These are phyloP conservation scores for Lemur catta DNA, from an alignment of 2,797 vertebrate genomes.

Conservation along the genomic window DNA sequence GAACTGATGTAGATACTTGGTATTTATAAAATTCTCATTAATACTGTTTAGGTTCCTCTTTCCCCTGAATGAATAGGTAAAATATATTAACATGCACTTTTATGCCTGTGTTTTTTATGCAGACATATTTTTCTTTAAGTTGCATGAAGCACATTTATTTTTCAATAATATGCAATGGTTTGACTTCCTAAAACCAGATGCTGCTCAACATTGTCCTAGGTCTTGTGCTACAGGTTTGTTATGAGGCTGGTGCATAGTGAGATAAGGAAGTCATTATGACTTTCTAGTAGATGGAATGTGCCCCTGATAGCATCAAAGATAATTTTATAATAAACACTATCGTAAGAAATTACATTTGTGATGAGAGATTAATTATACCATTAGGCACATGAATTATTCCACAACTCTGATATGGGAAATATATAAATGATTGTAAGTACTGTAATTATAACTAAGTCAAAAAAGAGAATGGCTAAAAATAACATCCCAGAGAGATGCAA, in stretches of 20 bases:
- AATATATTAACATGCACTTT: not conserved
- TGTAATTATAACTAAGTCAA: not conserved
- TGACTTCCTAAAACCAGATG: not conserved
- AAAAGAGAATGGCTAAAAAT: slow-evolving; percentile 14
- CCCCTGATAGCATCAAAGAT: not conserved
- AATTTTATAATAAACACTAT: not conserved
- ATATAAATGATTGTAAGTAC: not conserved
- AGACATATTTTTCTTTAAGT: not conserved
- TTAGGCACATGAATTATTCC: not conserved
- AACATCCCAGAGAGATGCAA: slow-evolving; percentile 19
- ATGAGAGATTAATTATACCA: not conserved
- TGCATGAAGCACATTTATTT: not conserved
- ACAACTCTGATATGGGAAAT: not conserved
- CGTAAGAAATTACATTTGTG: not conserved
- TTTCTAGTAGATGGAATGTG: not conserved
- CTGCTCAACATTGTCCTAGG: not conserved
- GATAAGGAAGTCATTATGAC: not conserved
- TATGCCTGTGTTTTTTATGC: not conserved
- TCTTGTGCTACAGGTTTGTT: not conserved
- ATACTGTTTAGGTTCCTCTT: not conserved
- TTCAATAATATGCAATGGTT: not conserved
- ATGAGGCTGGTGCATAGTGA: not conserved
- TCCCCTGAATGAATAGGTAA: not conserved
- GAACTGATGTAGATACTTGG: not conserved
- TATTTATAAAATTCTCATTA: not conserved